Percentiles rank a stretch among this genome's conserved stretches.
phyloP scores from a whole-genome alignment of 2,113 vertebrate species.

The Urocitellus parryii region DNA sequence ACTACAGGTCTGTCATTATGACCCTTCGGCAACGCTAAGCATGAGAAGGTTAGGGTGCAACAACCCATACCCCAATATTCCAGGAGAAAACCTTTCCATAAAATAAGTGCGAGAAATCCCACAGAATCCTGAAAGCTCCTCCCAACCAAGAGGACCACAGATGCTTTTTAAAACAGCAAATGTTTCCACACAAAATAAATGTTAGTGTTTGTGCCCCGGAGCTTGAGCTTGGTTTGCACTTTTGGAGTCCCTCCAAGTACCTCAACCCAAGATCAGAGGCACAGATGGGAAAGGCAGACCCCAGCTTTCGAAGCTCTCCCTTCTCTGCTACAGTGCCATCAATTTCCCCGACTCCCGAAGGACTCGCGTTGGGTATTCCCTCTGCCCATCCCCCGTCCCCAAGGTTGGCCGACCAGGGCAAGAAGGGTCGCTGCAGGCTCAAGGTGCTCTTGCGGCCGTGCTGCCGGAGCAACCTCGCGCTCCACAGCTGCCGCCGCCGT shows the following conservation, averaged over 20 bases:
- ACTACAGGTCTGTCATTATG: background rate
- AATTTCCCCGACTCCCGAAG: background rate
- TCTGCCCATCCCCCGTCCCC: background rate
- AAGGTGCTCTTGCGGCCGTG: background rate
- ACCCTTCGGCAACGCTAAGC: background rate
- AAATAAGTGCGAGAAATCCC: background rate
- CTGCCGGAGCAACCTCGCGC: background rate
- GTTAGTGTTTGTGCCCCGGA: background rate
- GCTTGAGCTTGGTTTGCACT: background rate
- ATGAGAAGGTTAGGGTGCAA: background rate
- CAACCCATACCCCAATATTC: background rate
- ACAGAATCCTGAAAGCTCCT: background rate
- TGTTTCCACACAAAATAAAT: background rate
- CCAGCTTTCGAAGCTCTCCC: background rate
- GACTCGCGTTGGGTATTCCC: background rate
- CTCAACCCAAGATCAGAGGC: background rate
- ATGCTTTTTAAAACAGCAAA: slow-evolving; percentile 20
- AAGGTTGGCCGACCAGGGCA: background rate
- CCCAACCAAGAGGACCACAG: background rate
- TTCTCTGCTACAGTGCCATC: background rate
- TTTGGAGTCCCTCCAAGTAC: background rate
- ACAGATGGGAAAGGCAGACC: background rate
- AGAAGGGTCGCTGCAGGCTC: background rate
- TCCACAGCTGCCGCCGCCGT: slow-evolving; percentile 37
- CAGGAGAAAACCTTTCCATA: background rate